Evolutionary conservation across 2,888 invertebrate genomes (phyloP).

Genomic region (Limnephilus auricula): DNA sequence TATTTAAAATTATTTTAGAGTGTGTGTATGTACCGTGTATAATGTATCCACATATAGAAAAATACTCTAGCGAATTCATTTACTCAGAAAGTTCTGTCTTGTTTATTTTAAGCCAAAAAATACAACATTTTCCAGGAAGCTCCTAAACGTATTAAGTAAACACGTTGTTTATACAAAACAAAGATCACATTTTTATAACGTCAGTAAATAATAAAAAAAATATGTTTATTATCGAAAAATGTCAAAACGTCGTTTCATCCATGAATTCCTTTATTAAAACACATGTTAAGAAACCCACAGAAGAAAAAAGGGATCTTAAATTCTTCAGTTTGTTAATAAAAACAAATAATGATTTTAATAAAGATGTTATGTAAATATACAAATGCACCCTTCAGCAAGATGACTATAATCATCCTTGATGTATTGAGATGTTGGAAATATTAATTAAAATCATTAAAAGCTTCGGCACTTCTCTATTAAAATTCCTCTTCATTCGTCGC

Average conservation of each 20-base stretch:
- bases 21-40: too few species aligned
- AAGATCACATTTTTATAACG: background rate
- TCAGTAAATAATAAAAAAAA: background rate
- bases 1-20: too few species aligned
- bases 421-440: constrained; percentile 31
- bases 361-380: constrained; percentile 46
- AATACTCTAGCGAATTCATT: background rate
- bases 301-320: background rate
- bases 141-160: background rate
- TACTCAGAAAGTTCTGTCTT: too few species aligned
- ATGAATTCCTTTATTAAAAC: background rate
- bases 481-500: constrained; percentile 37
- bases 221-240: background rate
- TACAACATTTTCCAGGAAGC: background rate
- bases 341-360: constrained; percentile 22
- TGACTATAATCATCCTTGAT: constrained; percentile 32
- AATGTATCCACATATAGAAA: too few species aligned
- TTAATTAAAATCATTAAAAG: constrained; percentile 38
- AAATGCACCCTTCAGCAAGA: constrained; percentile 30
- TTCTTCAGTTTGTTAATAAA: constrained; percentile 14
- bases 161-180: background rate
- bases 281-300: background rate
- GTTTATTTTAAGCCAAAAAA: background rate
- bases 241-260: background rate
- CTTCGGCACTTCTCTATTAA: constrained; percentile 40